Percentiles rank a stretch among this genome's conserved stretches.
Conservation (phyloP, 2,797 vertebrate species). For the Pyrocephalus nanus region DNA sequence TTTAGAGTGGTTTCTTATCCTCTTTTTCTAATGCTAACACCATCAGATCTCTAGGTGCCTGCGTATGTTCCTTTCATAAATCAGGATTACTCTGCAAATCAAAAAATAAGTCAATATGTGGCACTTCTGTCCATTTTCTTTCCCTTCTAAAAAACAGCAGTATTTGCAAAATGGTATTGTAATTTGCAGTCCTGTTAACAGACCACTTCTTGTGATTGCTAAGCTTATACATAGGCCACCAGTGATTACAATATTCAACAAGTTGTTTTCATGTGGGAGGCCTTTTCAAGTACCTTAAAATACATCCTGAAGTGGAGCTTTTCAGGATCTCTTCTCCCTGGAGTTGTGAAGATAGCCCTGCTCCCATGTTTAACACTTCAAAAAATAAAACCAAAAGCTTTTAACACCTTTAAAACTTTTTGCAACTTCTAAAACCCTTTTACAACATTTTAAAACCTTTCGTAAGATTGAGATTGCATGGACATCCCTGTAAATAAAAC, state of each 20-base stretch:
- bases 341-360: background rate
- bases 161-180: background rate
- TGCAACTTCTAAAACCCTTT: background rate
- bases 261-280: fast-evolving
- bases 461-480: background rate
- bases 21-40: too few species aligned
- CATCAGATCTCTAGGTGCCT: too few species aligned
- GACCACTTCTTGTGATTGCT: background rate
- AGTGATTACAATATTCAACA: background rate
- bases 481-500: background rate
- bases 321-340: background rate
- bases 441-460: background rate
- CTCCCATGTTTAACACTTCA: background rate
- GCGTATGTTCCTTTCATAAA: too few species aligned
- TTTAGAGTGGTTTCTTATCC: too few species aligned
- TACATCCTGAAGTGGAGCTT: background rate
- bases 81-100: too few species aligned
- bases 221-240: background rate
- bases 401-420: background rate
- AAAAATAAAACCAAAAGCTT: background rate
- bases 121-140: too few species aligned
- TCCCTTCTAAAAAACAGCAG: too few species aligned
- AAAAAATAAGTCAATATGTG: too few species aligned
- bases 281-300: background rate
- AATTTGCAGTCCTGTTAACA: background rate